Conservation (phyloP, 1,140 invertebrate genomes). For the Centruroides sculpturatus region DNA sequence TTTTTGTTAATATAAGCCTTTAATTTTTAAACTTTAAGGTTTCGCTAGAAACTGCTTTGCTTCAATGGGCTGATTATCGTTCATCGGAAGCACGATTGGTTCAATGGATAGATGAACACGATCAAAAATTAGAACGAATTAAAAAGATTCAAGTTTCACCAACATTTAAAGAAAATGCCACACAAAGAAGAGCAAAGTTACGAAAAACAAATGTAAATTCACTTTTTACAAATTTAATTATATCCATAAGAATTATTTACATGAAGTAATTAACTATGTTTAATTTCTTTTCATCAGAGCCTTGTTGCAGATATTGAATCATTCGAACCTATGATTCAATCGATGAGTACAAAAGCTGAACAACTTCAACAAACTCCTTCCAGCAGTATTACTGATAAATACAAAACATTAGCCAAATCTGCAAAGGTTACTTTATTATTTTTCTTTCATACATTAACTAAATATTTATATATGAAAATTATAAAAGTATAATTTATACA, state of each 20-base stretch:
- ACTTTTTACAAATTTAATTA: not conserved
- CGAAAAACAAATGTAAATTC: conserved; percentile 15
- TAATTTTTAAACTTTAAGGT: conserved; percentile 32
- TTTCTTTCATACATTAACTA: not conserved
- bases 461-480: too few species aligned
- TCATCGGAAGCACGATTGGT: conserved; percentile 77
- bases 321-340: conserved; percentile 89
- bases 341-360: conserved; percentile 76
- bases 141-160: conserved; percentile 38
- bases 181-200: conserved; percentile 10
- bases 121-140: conserved; percentile 84
- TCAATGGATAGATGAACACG: conserved; percentile 88
- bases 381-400: conserved; percentile 76
- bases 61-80: conserved; percentile 92
- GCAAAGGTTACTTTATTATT: conserved; percentile 49
- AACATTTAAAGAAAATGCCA: conserved; percentile 10
- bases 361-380: conserved; percentile 43
- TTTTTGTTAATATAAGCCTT: too few species aligned
- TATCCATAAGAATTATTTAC: not conserved
- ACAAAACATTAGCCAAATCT: conserved; percentile 73
- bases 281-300: conserved; percentile 31
- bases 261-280: not conserved
- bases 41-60: conserved; percentile 71
- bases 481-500: too few species aligned
- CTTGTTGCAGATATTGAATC: conserved; percentile 89